phyloP scores from a whole-genome alignment of 2,113 vertebrate species.

The Ceyx margarethae region DNA sequence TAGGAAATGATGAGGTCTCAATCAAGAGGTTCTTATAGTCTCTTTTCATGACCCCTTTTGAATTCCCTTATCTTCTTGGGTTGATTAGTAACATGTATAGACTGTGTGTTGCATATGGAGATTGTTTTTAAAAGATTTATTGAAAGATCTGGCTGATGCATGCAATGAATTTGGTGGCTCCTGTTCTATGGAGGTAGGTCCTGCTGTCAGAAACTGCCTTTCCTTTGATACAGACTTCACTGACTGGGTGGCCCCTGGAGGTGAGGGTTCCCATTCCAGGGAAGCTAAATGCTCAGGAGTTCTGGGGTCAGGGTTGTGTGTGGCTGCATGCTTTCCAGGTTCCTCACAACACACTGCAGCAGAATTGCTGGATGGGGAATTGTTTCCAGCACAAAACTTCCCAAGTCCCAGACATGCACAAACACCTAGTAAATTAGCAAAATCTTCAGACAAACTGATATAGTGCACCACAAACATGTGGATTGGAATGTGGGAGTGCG shows the following conservation, averaged over 20 bases:
- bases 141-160: background rate
- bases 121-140: background rate
- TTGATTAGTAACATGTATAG: background rate
- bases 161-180: background rate
- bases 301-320: fast-evolving
- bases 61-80: background rate
- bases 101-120: background rate
- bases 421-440: background rate
- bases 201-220: background rate
- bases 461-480: fast-evolving
- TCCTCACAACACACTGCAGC: background rate
- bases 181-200: fast-evolving
- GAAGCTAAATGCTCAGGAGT: background rate
- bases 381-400: background rate
- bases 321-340: background rate
- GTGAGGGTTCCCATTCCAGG: fast-evolving
- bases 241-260: fast-evolving
- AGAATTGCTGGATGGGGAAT: background rate
- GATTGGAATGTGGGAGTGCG: background rate
- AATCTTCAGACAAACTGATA: background rate
- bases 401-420: background rate
- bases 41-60: background rate
- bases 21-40: background rate
- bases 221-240: background rate
- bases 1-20: background rate